Conservation (phyloP, 2,888 invertebrate species). For the Gasteruption jaculator region DNA sequence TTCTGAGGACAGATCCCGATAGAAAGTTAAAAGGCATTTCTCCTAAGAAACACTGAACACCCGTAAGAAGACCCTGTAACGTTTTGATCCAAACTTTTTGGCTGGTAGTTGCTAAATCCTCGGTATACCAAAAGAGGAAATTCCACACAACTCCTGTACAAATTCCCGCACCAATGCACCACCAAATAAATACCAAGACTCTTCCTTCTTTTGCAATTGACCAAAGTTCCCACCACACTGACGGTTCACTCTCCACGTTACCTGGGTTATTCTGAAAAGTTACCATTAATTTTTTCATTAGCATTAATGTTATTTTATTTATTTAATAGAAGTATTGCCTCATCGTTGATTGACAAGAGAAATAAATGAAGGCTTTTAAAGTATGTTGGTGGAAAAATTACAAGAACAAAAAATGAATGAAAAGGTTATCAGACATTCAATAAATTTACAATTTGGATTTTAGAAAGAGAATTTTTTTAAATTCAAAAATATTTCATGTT, state of each 20-base stretch:
- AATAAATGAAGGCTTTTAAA: no score
- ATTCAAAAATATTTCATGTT: no score
- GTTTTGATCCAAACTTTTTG: conserved; percentile 63
- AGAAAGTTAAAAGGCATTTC: conserved; percentile 85
- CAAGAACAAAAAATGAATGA: no score
- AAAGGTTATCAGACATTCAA: no score
- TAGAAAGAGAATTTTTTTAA: no score
- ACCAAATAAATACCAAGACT: conserved; percentile 69
- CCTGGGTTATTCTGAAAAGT: conserved; percentile 31
- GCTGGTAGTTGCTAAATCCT: conserved; percentile 60
- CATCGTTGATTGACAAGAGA: no score
- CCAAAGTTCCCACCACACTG: conserved; percentile 39
- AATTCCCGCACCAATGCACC: conserved; percentile 78
- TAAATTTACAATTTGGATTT: no score
- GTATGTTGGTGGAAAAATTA: no score
- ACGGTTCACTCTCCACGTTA: conserved; percentile 33
- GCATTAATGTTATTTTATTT: conserved; percentile 1
- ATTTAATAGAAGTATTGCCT: no score
- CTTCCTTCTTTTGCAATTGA: conserved; percentile 37
- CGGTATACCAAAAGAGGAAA: conserved; percentile 81
- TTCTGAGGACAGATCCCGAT: conserved; percentile 55
- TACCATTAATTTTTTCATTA: conserved; percentile 13
- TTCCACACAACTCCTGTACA: conserved; percentile 84
- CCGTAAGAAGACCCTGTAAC: conserved; percentile 66
- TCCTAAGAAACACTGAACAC: conserved; percentile 77